Evolutionary conservation across 1,140 invertebrate species (phyloP).

Genomic region (Trissolcus basalis): DNA sequence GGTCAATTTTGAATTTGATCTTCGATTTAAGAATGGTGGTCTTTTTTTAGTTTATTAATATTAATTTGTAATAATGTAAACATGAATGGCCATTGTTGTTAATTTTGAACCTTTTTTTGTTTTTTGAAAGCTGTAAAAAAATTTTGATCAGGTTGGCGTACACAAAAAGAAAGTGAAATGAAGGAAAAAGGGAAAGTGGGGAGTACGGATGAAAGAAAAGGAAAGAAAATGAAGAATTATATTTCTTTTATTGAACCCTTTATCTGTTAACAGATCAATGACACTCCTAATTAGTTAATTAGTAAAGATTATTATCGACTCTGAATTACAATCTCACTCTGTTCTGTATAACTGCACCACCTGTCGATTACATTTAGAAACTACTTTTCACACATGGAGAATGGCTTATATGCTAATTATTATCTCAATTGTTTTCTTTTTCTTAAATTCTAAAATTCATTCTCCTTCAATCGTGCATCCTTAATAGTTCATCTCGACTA

Average conservation of each 20-base stretch:
- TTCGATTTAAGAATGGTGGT: no score
- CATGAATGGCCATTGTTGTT: no score
- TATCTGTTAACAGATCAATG: conserved; percentile 67
- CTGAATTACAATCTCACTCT: conserved; percentile 40
- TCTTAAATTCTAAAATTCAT: conserved; percentile 63
- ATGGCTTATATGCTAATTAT: conserved; percentile 74
- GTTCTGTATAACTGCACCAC: conserved; percentile 9
- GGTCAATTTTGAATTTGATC: no score
- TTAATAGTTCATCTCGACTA: conserved; percentile 7
- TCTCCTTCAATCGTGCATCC: conserved; percentile 3
- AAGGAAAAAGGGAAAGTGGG: background rate
- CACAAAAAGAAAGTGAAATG: conserved; percentile 1
- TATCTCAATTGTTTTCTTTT: conserved; percentile 72
- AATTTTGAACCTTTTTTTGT: no score
- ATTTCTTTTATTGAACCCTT: conserved; percentile 70
- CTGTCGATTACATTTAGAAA: conserved; percentile 9
- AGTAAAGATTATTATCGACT: conserved; percentile 53
- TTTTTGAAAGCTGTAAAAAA: no score
- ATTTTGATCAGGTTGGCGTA: no score
- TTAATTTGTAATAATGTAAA: no score
- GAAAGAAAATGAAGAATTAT: conserved; percentile 63
- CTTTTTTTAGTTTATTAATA: no score
- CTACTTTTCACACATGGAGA: conserved; percentile 47
- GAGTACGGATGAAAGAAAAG: background rate
- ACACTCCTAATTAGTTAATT: conserved; percentile 63